Conservation (phyloP, 2,888 invertebrate genomes). For the Trichopoda pennipes region DNA sequence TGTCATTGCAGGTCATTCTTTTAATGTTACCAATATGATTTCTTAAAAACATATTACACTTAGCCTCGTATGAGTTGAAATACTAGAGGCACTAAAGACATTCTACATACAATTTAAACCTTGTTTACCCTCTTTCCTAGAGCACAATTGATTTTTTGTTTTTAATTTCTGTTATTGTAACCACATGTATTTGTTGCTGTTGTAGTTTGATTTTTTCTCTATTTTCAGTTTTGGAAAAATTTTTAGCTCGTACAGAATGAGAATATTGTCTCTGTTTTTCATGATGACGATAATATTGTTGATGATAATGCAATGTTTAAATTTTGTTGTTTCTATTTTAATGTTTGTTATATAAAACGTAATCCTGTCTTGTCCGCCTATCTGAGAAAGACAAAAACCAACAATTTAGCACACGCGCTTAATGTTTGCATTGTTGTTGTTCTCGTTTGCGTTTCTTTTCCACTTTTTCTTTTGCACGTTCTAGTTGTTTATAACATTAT, state of each 20-base stretch:
- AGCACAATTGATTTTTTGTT: slow-evolving; percentile 34
- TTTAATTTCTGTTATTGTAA: slow-evolving; percentile 21
- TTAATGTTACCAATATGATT: too few relatives aligned
- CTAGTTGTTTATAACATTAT: slow-evolving; percentile 50
- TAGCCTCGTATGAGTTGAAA: background rate
- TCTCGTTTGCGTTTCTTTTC: slow-evolving; percentile 47
- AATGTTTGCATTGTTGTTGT: slow-evolving; percentile 50
- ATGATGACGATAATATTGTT: slow-evolving; percentile 56
- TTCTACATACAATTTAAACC: slow-evolving; percentile 49
- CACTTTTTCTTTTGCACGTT: slow-evolving; percentile 39
- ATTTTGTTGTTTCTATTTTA: slow-evolving; percentile 42
- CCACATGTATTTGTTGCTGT: slow-evolving; percentile 35
- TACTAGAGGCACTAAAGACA: slow-evolving; percentile 19
- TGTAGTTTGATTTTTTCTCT: background rate
- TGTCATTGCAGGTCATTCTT: too few relatives aligned
- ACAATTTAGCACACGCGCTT: slow-evolving; percentile 67
- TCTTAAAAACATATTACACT: too few relatives aligned
- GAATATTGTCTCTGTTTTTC: slow-evolving; percentile 56
- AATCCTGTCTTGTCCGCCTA: slow-evolving; percentile 34
- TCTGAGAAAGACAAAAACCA: slow-evolving; percentile 40
- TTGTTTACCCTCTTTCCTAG: slow-evolving; percentile 48
- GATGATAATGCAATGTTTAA: slow-evolving; percentile 54
- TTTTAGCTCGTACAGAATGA: slow-evolving; percentile 35
- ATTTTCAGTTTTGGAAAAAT: slow-evolving; percentile 38
- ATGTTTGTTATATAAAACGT: slow-evolving; percentile 53